Evolutionary conservation across 1,140 invertebrate genomes (phyloP).

Genomic region (Argopecten irradians): DNA sequence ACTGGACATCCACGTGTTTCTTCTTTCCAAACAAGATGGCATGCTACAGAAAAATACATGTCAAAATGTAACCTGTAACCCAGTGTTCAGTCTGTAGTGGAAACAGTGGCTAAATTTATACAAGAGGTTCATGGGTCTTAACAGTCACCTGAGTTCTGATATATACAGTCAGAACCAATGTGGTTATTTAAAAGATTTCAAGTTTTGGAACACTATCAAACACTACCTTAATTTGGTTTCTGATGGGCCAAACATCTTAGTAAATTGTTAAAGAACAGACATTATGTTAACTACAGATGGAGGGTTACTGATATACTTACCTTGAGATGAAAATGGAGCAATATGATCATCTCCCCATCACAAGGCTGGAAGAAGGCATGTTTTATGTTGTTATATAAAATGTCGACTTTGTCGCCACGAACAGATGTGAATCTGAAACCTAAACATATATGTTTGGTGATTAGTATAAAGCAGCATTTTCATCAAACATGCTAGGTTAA

Average conservation of each 20-base stretch:
- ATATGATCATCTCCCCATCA: constrained; percentile 99
- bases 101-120: no score
- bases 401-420: constrained; percentile 98
- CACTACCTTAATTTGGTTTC: no score
- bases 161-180: no score
- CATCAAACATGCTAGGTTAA: neutral
- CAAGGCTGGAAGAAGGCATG: constrained; percentile 99
- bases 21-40: constrained; percentile 99
- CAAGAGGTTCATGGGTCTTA: no score
- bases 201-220: no score
- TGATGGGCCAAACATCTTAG: no score
- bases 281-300: neutral
- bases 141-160: no score
- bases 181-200: no score
- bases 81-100: neutral
- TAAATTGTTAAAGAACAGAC: neutral
- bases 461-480: neutral
- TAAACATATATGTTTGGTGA: constrained; percentile 48
- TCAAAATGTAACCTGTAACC: neutral
- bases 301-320: constrained; percentile 73
- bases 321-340: constrained; percentile 99
- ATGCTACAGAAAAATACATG: constrained; percentile 82
- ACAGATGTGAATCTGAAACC: constrained; percentile 97
- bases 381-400: constrained; percentile 99
- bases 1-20: constrained; percentile 99